These are phyloP conservation scores for Pollenia labialis DNA, from an alignment of 2,888 invertebrate genomes.

Conservation along the genomic window DNA sequence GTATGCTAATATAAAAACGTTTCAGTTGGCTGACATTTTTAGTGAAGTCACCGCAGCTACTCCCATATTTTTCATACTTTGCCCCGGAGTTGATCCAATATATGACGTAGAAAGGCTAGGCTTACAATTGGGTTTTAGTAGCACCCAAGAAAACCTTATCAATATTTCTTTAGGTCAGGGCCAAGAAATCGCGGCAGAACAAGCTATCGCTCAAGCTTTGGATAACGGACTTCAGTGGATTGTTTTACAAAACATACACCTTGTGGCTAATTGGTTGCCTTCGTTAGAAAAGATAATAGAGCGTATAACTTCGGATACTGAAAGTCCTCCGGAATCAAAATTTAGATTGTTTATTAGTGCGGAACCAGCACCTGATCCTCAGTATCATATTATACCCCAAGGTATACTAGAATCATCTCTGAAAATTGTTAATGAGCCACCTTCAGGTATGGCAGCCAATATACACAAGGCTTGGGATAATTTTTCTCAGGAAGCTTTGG, in stretches of 20 bases:
- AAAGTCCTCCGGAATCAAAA: conserved; percentile 76
- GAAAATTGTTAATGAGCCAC: conserved; percentile 98
- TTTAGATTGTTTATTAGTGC: conserved; percentile 93
- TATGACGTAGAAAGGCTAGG: conserved; percentile 91
- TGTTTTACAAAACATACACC: conserved; percentile 95
- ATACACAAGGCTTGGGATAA: conserved; percentile 96
- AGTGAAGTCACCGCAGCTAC: conserved; percentile 93
- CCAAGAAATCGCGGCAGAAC: conserved; percentile 95
- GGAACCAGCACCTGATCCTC: conserved; percentile 91
- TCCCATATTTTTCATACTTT: conserved; percentile 97
- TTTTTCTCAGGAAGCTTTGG: conserved; percentile 95
- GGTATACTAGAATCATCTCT: conserved; percentile 97
- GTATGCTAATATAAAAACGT: conserved; percentile 91
- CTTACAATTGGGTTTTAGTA: conserved; percentile 90
- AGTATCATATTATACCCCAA: conserved; percentile 89
- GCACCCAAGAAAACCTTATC: conserved; percentile 92
- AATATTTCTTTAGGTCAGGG: conserved; percentile 98
- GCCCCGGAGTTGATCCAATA: conserved; percentile 96
- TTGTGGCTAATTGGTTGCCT: conserved; percentile 95
- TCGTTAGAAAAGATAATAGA: conserved; percentile 96
- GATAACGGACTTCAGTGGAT: conserved; percentile 93
- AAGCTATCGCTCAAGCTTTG: conserved; percentile 91
- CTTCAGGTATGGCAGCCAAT: conserved; percentile 97
- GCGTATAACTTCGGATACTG: conserved; percentile 87
- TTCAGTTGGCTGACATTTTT: conserved; percentile 92